Conservation (phyloP, 2,113 vertebrate species). For the Drymodes brunneopygia region DNA sequence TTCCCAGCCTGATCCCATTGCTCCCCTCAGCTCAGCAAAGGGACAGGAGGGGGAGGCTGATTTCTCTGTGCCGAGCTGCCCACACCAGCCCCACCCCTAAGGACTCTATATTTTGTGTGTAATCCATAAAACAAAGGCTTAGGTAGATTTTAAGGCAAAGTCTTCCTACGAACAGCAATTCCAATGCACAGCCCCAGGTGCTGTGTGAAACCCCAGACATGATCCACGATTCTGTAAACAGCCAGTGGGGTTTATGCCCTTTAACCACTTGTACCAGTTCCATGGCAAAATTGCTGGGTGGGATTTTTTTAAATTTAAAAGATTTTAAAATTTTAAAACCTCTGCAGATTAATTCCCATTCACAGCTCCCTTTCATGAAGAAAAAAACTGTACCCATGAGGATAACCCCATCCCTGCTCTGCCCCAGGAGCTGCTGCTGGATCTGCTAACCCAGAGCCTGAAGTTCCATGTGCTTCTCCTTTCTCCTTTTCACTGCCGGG, state of each 20-base stretch:
- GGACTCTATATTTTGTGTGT: neutral
- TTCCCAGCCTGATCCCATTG: neutral
- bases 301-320: neutral
- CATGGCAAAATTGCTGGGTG: neutral
- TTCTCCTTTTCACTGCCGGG: neutral
- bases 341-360: neutral
- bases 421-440: neutral
- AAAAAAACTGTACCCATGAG: neutral
- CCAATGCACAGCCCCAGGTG: neutral
- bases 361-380: neutral
- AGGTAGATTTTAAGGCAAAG: neutral
- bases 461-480: neutral
- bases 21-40: neutral
- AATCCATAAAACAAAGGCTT: neutral
- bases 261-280: neutral
- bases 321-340: neutral
- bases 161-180: neutral
- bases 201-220: neutral
- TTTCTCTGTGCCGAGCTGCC: neutral
- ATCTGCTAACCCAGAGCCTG: neutral
- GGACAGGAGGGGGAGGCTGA: neutral
- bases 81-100: neutral
- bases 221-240: neutral
- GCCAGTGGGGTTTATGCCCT: neutral
- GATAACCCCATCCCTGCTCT: neutral